Evolutionary conservation across 2,888 invertebrate species (phyloP).

Genomic region (Mantis religiosa): DNA sequence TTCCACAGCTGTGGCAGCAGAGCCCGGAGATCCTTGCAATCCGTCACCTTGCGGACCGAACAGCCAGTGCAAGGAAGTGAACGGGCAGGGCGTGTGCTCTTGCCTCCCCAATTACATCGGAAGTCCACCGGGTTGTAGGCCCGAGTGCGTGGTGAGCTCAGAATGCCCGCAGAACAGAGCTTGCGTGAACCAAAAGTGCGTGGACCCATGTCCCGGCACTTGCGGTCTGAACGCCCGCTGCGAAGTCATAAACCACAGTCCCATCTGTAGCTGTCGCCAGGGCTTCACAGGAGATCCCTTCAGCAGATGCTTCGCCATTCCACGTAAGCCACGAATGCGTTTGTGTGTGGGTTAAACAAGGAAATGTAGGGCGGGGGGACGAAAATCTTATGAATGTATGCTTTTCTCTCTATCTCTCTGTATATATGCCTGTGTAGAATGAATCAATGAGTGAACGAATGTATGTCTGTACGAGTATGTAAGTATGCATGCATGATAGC

Average conservation of each 20-base stretch:
- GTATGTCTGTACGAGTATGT: too few relatives aligned
- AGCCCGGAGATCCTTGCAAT: constrained; percentile 50
- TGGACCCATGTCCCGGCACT: constrained; percentile 67
- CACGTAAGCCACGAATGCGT: constrained; percentile 34
- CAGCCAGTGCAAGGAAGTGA: constrained; percentile 57
- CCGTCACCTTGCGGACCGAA: constrained; percentile 63
- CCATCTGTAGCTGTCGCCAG: constrained; percentile 65
- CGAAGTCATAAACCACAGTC: constrained; percentile 70
- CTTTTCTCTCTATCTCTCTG: too few relatives aligned
- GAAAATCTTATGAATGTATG: too few relatives aligned
- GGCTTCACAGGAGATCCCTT: constrained; percentile 63
- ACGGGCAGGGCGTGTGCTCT: constrained; percentile 63
- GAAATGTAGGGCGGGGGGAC: too few relatives aligned
- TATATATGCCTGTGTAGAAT: too few relatives aligned
- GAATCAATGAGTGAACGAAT: too few relatives aligned
- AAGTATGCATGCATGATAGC: too few relatives aligned
- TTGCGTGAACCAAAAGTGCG: constrained; percentile 66
- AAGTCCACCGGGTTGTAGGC: constrained; percentile 63
- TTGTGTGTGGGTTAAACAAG: too few relatives aligned
- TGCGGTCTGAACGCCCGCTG: constrained; percentile 69
- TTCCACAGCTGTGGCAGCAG: constrained; percentile 47
- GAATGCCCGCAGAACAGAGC: constrained; percentile 68
- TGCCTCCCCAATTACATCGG: constrained; percentile 62
- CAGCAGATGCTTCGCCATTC: constrained; percentile 39
- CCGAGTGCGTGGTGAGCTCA: constrained; percentile 67